Evolutionary conservation across 2,113 vertebrate genomes (phyloP), one percentile per base, ranked within the genome.

Genomic region (Phodopus roborovskii): DNA sequence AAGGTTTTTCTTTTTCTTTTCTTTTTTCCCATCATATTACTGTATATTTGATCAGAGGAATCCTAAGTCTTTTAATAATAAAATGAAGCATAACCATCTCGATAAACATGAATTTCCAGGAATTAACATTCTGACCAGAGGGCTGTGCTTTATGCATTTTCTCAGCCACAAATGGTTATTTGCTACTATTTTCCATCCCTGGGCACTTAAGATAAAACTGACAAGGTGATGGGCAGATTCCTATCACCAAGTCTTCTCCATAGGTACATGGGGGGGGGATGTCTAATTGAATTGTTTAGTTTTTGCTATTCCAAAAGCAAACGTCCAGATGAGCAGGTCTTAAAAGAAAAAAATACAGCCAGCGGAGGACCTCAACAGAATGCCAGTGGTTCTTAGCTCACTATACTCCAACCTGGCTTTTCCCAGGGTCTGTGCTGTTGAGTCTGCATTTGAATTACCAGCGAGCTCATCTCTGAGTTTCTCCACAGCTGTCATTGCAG

Each of bases 11-110:
- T 82, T 94, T 96, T 53, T 97, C 45, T 60, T 82, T 94, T 96
- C 42, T 97, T 97, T 97, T 97, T 97, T 88, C 97, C 98, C 97
- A 97, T 93, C 94, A 83, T 95, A 93, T 97, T 89, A 96, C 92
- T 96, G 66, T 97, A 98, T 94, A 94, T 98, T 97, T 95, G 86
- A 96, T 93, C 95, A 92, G 71, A 95, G 87, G 79, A 94, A 71
- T 71, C 62, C 91, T 91, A 53, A 13, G 91, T 97, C 97, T 97
- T 77, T 97, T 92, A 97, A 97, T 92, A 97, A 97, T 94, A 95
- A 97, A 96, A 95, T 56, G 94, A 75, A 86, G 85, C 85, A 17
- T 92, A 94, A 86, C 85, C 56, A 73, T 91, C 64, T 81, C 90
- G 94, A 96, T 83, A 91, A 92, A 95, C 85, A 60, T 45, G 66